phyloP scores from a whole-genome alignment of 2,113 vertebrate genomes.

The Guaruba guarouba region DNA sequence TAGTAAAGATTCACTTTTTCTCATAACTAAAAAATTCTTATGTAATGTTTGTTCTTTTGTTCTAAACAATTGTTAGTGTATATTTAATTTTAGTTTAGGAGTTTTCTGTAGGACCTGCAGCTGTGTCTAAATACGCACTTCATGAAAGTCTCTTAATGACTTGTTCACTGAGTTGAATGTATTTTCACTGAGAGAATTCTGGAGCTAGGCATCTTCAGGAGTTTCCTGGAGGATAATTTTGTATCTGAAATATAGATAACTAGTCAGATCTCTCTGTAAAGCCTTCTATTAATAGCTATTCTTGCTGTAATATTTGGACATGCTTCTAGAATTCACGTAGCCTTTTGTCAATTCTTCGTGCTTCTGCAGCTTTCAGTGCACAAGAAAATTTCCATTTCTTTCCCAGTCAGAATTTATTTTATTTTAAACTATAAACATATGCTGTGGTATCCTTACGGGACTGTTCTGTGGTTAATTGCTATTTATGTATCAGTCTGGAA shows the following conservation, averaged over 20 bases:
- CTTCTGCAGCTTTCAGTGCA: not conserved
- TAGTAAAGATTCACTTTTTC: not conserved
- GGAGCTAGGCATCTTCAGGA: not conserved
- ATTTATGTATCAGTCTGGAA: not conserved
- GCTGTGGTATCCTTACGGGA: not conserved
- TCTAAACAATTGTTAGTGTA: not conserved
- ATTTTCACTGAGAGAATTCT: not conserved
- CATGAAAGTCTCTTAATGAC: not conserved
- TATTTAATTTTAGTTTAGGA: not conserved
- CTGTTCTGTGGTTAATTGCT: not conserved
- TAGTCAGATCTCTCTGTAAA: not conserved
- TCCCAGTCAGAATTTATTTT: not conserved
- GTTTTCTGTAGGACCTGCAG: not conserved
- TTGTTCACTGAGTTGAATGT: not conserved
- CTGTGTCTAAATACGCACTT: not conserved
- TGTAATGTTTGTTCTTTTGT: not conserved
- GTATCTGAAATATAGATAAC: not conserved
- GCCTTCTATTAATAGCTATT: not conserved
- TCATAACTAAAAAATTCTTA: not conserved
- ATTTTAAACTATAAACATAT: not conserved
- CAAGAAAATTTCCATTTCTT: not conserved
- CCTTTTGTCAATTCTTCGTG: not conserved
- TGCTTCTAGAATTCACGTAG: not conserved
- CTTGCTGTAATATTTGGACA: not conserved
- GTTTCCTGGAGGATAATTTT: constrained; percentile 12